Evolutionary conservation across 2,113 vertebrate species (phyloP).

Genomic region (Garra rufa): DNA sequence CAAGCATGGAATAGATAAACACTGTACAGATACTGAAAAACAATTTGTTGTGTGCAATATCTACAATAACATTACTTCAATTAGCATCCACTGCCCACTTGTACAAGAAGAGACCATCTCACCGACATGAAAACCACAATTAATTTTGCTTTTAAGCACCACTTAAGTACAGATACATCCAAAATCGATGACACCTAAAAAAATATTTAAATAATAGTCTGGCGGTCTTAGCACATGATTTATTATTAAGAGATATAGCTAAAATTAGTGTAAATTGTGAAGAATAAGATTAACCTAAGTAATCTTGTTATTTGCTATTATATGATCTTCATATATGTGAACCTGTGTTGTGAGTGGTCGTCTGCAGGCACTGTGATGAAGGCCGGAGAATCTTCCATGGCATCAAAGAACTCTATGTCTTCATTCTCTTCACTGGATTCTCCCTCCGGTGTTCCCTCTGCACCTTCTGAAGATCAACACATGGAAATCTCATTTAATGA

Average conservation of each 20-base stretch:
- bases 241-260: not conserved
- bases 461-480: slow-evolving; percentile 64
- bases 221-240: not conserved
- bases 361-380: slow-evolving; percentile 90
- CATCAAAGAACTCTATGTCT: slow-evolving; percentile 94
- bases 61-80: not conserved
- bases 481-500: not conserved
- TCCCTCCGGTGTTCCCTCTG: slow-evolving; percentile 77
- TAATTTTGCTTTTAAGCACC: not conserved
- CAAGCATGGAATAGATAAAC: not conserved
- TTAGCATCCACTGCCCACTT: not conserved
- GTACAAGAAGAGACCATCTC: not conserved
- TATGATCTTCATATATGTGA: slow-evolving; percentile 28
- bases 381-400: slow-evolving; percentile 92
- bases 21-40: not conserved
- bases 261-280: not conserved
- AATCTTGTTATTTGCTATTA: not conserved
- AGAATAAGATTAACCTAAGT: not conserved
- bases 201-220: not conserved
- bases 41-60: not conserved
- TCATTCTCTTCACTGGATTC: slow-evolving; percentile 96
- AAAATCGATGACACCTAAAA: not conserved
- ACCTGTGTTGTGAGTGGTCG: slow-evolving; percentile 85
- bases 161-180: not conserved
- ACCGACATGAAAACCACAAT: not conserved